Base-by-base conservation (phyloP, 1,140 invertebrate genomes). In the Andrena cerasifolii region DNA sequence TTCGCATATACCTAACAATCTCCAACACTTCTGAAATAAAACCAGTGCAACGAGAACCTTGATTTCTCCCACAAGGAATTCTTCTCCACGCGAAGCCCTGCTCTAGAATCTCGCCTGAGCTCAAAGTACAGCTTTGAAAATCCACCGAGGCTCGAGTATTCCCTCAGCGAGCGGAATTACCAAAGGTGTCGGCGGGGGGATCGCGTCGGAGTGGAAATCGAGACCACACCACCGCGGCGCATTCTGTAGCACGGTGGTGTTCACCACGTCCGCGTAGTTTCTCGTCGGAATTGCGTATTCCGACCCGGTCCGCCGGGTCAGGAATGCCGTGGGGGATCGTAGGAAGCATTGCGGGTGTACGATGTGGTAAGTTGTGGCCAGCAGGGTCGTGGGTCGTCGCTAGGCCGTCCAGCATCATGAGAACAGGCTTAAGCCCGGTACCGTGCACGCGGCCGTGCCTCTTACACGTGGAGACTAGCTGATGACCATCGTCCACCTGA, bases 401-500 rank as follows among this genome's bases (percentile, higher is more conserved):
- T 90, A 88, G 89, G 83, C 86, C 87, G 86, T 90, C 84, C 79
- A 61, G 84, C 86, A 77, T 88, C 89, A 91, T 90, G 89, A 91
- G 90, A 91, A 91, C 89, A 78, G 80, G 86, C 83, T 90, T 89
- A 86, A 85, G 80, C 84, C 68, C 43, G 24, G 67, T 56, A 73
- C 56, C 54, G 43, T 74, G 76, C 78, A 40, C 68, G 62, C 67
- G 72, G 78, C 79, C 67, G 71, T n/a, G n/a, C 43, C 78, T 84
- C 83, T 83, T 87, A 85, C 87, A 89, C 87, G 87, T 59, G 84
- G 87, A 75, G 85, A 88, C 87, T 88, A 83, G 87, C 89, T 91
- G 90, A 92, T 92, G 90, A 90, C 87, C 91, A 92, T 91, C 91
- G 91, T 92, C 90, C 89, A 91, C 89, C 90, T 91, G 90, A 91